Evolutionary conservation across 2,113 vertebrate genomes (phyloP), one percentile per base, ranked within the genome.

Genomic region (Myodes glareolus): DNA sequence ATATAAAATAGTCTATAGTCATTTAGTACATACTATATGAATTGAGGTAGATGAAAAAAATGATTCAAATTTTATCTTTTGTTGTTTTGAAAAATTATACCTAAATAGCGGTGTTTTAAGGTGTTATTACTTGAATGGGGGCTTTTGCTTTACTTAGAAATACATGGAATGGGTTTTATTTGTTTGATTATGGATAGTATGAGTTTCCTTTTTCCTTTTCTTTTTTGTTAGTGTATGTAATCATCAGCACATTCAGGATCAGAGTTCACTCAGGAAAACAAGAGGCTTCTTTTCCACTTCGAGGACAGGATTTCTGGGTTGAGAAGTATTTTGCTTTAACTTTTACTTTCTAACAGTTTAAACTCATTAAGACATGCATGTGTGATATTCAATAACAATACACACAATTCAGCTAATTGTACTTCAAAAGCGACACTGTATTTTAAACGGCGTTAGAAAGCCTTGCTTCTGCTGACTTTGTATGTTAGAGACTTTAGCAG

Each of bases 401-500:
- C 17, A 90, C 50, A 13, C 23, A 95, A 91, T 81, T 68, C n/a
- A 82, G 21, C 55, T 78, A 58, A 78, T 70, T 80, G 33, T 27
- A 94, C 47, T 9, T 65, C 27, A 63, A 13, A 67, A 88, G 47
- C 2, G 89, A 80, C 58, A 86, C 33, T 39, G 19, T 39, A 86
- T 75, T 92, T 94, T 45, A 39, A 72, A 76, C 73, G 1, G 61
- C 84, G 42, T 70, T 36, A 70, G 65, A 93, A 97, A 85, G 52
- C 29, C 72, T 80, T 78, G 39, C 16, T 92, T 95, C 50, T 65
- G 17, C 5, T 75, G 52, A 88, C 76, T 86, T 77, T 17, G 5
- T 45, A 73, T n/a, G 7, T 55, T 91, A 9, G 0, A 50, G 75
- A 88, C 1, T 77, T 78, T 63, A 55, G 7, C 1, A 73, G 58